Base-by-base conservation (phyloP, 2,888 invertebrate species). In the Frankliniella intonsa region DNA sequence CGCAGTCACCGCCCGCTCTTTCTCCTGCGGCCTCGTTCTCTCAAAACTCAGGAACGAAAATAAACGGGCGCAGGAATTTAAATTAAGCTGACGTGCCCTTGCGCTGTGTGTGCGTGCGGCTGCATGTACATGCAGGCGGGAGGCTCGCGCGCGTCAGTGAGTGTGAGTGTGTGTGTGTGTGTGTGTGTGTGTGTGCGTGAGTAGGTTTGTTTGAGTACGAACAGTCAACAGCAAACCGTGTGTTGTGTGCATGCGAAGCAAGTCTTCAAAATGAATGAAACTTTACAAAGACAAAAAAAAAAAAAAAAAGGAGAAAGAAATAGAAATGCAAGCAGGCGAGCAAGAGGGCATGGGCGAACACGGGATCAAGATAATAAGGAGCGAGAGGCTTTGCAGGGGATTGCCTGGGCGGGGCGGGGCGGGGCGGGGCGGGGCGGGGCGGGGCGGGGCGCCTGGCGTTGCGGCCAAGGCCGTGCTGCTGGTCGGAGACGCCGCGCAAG, bases 21-120 rank as follows among this genome's bases (percentile, higher is more conserved):
- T 12, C 69, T 25, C 10, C 69, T 22, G 22, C 25, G n/a, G 22
- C 22, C 22, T 22, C 22, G 12, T 25, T 76, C 69, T 22, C 69
- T 25, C n/a, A 25, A 76, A 76, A 76, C 69, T 76, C 69, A 22
- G 69, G 12, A 76, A 25, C 69, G 69, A 76, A 76, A 76, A 76
- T 76, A 76, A 76, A 76, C 69, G 69, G 25, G 69, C 25, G 22
- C 22, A 25, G 69, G 69, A 76, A 76, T 76, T 76, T 76, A 25
- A 76, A 76, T 76, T 76, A 76, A 25, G 69, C 25, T 76, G 69
- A 76, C 69, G 69, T 25, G 69, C 19, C 3, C 3, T 62, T 62
- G 62, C 14, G 62, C 14, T 62, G 55, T 55, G 55, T 55, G 17
- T 55, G 55, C 17, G 55, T 12, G 55, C 17, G 55, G 2, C 1